Evolutionary conservation across 2,113 vertebrate species (phyloP), one percentile per base, ranked within the genome.

Genomic region (Osmerus eperlanus): DNA sequence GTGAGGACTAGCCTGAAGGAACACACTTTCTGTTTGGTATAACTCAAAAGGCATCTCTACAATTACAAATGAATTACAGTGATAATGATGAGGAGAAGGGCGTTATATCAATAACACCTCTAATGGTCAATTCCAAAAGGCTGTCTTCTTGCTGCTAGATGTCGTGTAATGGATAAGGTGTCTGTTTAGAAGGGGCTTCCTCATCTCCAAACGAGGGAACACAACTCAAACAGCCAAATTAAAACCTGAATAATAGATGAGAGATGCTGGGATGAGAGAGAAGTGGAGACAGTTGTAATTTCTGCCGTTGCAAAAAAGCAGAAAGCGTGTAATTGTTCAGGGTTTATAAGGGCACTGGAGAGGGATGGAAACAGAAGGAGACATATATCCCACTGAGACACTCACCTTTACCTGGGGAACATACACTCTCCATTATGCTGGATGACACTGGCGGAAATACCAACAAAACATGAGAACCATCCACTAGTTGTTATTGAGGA

Each of bases 221-320:
- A 88, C 90, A 91, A 88, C 87, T 91, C 91, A 89, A 92, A 92
- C 88, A 88, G 89, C 83, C 89, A 91, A 92, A 92, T 93, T 91
- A 92, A 92, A 90, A 91, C 78, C 89, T 92, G 87, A 92, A 92
- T 92, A 91, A 92, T 92, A 91, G 88, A 93, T 91, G 91, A 92
- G 89, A 74, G 87, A 91, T 87, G 81, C 85, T 81, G 79, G 84
- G 88, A 84, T 89, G 87, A 86, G 81, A 85, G 83, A 82, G 82
- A 83, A 70, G 79, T 85, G 82, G 83, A 88, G 88, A 89, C 87
- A 87, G 85, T 84, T 88, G 85, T 89, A 90, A 90, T 91, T 91
- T 89, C 89, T 88, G 84, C 84, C 81, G 78, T 76, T 85, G 74
- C 76, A 23, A 19, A 63, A 3, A 75, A 81, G 54, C 29, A 25